Evolutionary conservation across 2,113 vertebrate genomes (phyloP).

Genomic region (Phaetusa simplex): DNA sequence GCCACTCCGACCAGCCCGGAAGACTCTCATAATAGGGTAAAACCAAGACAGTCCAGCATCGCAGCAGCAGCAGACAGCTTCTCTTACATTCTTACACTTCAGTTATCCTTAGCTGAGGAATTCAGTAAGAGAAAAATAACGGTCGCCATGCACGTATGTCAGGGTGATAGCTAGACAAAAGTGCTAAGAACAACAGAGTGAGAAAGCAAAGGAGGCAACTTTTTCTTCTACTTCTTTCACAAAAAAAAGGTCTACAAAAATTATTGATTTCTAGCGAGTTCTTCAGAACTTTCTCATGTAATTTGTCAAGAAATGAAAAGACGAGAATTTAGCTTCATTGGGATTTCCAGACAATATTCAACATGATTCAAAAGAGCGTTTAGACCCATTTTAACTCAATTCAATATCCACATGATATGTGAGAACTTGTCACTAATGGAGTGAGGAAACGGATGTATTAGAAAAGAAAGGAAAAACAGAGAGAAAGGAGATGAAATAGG

Average conservation of each 20-base stretch:
- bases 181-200: neutral
- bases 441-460: neutral
- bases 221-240: neutral
- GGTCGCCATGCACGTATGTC: neutral
- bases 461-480: neutral
- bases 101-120: neutral
- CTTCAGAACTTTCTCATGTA: neutral
- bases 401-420: neutral
- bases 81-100: neutral
- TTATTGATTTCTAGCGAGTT: neutral
- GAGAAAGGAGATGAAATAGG: neutral
- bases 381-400: conserved; percentile 7
- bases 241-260: neutral
- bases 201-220: neutral
- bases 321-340: neutral
- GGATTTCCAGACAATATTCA: neutral
- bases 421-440: neutral
- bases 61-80: neutral
- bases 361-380: neutral
- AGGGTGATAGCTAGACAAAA: neutral
- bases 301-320: neutral
- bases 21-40: neutral
- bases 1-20: neutral
- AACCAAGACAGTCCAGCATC: neutral
- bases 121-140: neutral